These are phyloP conservation scores for Tubulanus polymorphus DNA, from an alignment of 2,888 invertebrate genomes.

Conservation along the genomic window DNA sequence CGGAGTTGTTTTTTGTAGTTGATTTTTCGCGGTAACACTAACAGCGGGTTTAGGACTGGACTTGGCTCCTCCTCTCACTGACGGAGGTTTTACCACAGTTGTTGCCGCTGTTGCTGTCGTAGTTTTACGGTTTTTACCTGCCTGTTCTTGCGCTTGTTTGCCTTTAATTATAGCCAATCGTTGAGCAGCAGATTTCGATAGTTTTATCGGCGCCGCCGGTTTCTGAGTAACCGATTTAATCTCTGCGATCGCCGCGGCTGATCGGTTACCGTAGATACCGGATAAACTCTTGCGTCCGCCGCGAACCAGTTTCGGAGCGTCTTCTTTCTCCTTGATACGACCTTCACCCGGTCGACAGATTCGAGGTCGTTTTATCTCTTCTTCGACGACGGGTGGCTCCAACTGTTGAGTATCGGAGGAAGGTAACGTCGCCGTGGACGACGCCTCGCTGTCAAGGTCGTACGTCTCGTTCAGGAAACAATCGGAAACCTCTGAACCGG, in stretches of 20 bases:
- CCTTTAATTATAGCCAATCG: not conserved
- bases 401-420: constrained; percentile 19
- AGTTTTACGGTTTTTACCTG: constrained; percentile 7
- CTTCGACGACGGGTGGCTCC: constrained; percentile 3
- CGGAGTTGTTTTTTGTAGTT: too few relatives aligned
- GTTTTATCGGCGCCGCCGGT: constrained; percentile 5
- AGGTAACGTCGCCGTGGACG: constrained; percentile 30
- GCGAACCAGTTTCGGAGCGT: constrained; percentile 61
- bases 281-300: constrained; percentile 58
- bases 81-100: constrained; percentile 8
- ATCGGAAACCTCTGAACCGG: constrained; percentile 37
- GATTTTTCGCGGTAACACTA: too few relatives aligned
- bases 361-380: constrained; percentile 46
- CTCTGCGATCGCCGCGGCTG: constrained; percentile 1
- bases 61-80: too few relatives aligned
- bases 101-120: constrained; percentile 2
- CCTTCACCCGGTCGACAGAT: constrained; percentile 56
- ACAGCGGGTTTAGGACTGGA: too few relatives aligned
- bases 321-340: constrained; percentile 9
- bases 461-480: constrained; percentile 41
- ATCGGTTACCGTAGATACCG: not conserved
- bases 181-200: not conserved
- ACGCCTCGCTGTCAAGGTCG: constrained; percentile 26
- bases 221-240: not conserved
- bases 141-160: constrained; percentile 33